Evolutionary conservation across 2,888 invertebrate species (phyloP).

Genomic region (Julus scanicus): DNA sequence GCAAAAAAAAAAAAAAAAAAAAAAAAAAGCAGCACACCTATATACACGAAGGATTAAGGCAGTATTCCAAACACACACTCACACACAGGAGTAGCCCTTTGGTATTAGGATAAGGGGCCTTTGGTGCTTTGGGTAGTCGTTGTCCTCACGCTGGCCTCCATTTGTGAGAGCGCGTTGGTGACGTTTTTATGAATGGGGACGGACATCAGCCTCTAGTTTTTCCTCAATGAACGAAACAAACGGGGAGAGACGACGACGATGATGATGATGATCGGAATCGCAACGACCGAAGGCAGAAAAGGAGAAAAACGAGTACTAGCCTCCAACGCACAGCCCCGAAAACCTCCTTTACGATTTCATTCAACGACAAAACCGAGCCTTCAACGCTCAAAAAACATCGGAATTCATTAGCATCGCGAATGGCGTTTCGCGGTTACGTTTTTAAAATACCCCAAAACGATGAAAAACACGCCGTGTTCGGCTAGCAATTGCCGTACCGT

Average conservation of each 20-base stretch:
- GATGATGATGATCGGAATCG: neutral
- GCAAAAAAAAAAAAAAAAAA: too few species aligned
- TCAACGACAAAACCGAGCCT: neutral
- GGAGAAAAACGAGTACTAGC: neutral
- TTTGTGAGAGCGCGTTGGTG: neutral
- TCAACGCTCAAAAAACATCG: neutral
- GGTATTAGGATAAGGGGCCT: too few species aligned
- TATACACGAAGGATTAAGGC: too few species aligned
- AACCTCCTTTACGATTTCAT: neutral
- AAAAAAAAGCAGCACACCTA: too few species aligned
- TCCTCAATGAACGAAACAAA: neutral
- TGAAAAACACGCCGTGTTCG: too few species aligned
- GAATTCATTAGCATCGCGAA: neutral
- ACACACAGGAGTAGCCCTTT: too few species aligned
- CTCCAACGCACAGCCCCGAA: neutral
- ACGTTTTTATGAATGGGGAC: constrained; percentile 1
- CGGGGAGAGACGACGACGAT: neutral
- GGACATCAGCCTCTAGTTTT: neutral
- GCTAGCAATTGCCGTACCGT: too few species aligned
- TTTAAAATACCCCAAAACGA: too few species aligned
- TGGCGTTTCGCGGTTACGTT: neutral
- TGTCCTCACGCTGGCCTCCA: neutral
- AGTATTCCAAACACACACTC: too few species aligned
- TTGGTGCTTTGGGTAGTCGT: neutral
- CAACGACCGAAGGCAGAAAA: neutral